Evolutionary conservation across 1,140 invertebrate species (phyloP).

Genomic region (Xylocopa sonorina): DNA sequence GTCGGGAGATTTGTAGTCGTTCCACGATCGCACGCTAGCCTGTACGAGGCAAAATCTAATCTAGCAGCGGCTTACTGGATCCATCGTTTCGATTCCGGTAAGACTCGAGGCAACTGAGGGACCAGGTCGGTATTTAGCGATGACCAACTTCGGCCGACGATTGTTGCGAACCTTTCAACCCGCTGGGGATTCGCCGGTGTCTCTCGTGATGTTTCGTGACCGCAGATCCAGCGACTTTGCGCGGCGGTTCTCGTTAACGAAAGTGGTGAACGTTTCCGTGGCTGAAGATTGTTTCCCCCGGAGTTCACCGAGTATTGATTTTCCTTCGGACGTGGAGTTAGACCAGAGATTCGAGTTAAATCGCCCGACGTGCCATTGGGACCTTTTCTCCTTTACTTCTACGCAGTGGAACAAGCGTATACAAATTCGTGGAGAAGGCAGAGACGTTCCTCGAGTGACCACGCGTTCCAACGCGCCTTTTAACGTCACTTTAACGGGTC

Average conservation of each 20-base stretch:
- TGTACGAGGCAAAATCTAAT: conserved; percentile 45
- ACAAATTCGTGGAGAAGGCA: not conserved
- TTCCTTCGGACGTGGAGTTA: not conserved
- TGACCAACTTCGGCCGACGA: conserved; percentile 6
- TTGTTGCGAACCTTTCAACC: not conserved
- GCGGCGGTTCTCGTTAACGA: not conserved
- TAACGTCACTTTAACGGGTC: conserved; percentile 62
- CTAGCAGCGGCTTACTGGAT: conserved; percentile 25
- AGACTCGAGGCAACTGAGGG: conserved; percentile 25
- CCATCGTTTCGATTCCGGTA: conserved; percentile 3
- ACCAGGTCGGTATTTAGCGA: not conserved
- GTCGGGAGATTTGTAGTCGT: conserved; percentile 56
- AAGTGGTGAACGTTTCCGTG: not conserved
- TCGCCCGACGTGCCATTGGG: not conserved
- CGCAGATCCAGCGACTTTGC: not conserved
- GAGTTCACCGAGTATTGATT: not conserved
- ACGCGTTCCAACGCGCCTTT: conserved; percentile 42
- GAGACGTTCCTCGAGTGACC: no score
- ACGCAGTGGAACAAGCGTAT: not conserved
- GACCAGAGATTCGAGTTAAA: not conserved
- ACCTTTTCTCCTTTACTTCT: not conserved
- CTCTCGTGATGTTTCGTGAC: conserved; percentile 2
- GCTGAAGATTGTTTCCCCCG: not conserved
- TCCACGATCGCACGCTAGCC: conserved; percentile 24
- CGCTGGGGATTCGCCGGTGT: not conserved